Base-by-base conservation (phyloP, 2,888 invertebrate species). In the Xanthorhoe designata region DNA sequence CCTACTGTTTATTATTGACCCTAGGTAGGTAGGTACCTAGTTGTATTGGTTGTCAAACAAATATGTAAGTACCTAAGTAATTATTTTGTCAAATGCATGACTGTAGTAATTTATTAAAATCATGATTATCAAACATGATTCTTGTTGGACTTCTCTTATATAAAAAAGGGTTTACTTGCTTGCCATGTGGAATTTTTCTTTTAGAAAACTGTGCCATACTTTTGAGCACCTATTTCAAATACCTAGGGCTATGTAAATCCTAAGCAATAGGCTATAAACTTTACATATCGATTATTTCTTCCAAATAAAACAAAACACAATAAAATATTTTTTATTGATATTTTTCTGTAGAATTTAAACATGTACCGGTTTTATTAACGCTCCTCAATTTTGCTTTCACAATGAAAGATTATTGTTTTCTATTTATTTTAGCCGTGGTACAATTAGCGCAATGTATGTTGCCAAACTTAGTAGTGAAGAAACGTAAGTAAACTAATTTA, bases 391-490 rank as follows among this genome's bases (percentile, higher is more conserved):
- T 51, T 2, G n/a, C 47, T 5, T 47, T 0, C 6, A 56, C 52
- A 45, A 68, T 64, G 45, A 61, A 42, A n/a, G 10, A 38, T 17
- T 56, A 10, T 17, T 45, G 13, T 61, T 59, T 76, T 65, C 3
- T 67, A 13, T 71, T 75, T 66, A 72, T 79, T 50, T 17, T 84
- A 42, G 66, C 73, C 74, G 49, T 78, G 10, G n/a, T 67, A 15
- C 69, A 75, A 62, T 62, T 83, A 24, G 75, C 81, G 52, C 66
- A 82, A 79, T 84, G 88, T 75, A 18, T 77, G 6, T 80, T 88
- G 68, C 82, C 86, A n/a, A 72, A 69, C 45, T 78, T 92, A 49
- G 83, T 70, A 64, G 91, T 92, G 1, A 82, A 76, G 42, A 84
- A 74, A 77, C 29, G 90, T 90, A 83, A 85, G 89, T 82, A 51